Evolutionary conservation across 2,888 invertebrate species (phyloP).

Genomic region (Trachelus tabidus): DNA sequence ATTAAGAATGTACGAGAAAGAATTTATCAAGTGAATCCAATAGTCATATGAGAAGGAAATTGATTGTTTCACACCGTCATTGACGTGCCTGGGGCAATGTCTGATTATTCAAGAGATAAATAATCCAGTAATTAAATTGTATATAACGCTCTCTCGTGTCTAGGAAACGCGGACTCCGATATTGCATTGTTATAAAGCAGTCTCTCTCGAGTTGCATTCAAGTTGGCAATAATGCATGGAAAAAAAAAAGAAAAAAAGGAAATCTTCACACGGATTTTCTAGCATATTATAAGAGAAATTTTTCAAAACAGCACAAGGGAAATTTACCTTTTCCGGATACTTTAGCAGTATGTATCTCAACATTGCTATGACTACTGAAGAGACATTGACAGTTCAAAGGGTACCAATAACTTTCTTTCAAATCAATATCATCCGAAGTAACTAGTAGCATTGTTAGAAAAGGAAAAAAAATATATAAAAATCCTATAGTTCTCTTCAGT

Average conservation of each 20-base stretch:
- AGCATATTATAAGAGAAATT: neutral
- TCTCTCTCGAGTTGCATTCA: neutral
- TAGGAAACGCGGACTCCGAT: neutral
- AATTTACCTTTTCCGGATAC: neutral
- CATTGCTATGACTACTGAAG: neutral
- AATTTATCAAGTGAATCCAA: neutral
- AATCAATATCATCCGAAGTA: neutral
- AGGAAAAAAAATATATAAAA: neutral
- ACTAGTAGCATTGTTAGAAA: neutral
- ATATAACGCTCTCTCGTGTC: neutral
- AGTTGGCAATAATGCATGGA: neutral
- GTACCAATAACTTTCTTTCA: conserved; percentile 2
- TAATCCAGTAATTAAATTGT: neutral
- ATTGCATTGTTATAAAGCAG: neutral
- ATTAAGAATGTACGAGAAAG: neutral
- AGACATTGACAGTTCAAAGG: conserved; percentile 15
- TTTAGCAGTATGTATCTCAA: neutral
- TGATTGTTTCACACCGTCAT: neutral
- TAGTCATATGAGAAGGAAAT: neutral
- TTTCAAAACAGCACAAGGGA: neutral
- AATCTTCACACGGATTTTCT: neutral
- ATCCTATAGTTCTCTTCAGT: neutral
- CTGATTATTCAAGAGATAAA: neutral
- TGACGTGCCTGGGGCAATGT: neutral
- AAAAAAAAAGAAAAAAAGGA: neutral